phyloP scores from a whole-genome alignment of 2,888 invertebrate species.

The Xylophagus ater region DNA sequence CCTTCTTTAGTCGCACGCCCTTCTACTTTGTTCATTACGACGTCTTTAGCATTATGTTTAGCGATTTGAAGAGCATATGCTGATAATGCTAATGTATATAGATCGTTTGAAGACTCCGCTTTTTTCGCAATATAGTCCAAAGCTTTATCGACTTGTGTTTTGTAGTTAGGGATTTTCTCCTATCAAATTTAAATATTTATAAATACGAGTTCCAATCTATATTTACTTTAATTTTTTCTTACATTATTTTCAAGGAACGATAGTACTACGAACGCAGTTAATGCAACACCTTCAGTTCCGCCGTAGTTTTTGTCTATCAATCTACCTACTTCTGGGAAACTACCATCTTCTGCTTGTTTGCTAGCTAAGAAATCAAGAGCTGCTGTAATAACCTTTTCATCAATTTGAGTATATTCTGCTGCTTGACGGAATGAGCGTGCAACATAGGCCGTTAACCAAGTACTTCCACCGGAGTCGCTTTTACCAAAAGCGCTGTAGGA shows the following conservation, averaged over 20 bases:
- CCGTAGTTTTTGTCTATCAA: slow-evolving; percentile 25
- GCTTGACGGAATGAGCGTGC: slow-evolving; percentile 67
- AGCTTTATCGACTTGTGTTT: slow-evolving; percentile 61
- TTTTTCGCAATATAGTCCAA: slow-evolving; percentile 61
- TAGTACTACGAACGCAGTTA: slow-evolving; percentile 68
- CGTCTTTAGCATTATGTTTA: slow-evolving; percentile 55
- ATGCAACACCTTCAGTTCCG: slow-evolving; percentile 41
- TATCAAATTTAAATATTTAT: no score
- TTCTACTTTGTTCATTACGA: slow-evolving; percentile 50
- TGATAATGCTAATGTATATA: slow-evolving; percentile 66
- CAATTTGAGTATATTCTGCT: slow-evolving; percentile 55
- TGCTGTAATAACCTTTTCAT: slow-evolving; percentile 51
- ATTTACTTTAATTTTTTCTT: no score
- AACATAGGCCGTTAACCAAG: slow-evolving; percentile 78
- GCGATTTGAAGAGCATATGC: slow-evolving; percentile 66
- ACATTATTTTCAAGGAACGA: slow-evolving; percentile 59
- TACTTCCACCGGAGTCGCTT: slow-evolving; percentile 45
- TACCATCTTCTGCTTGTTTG: slow-evolving; percentile 60
- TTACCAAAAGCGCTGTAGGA: slow-evolving; percentile 75
- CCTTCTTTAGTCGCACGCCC: slow-evolving; percentile 43
- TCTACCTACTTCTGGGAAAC: slow-evolving; percentile 68
- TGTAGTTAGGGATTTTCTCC: slow-evolving; percentile 37
- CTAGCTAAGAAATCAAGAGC: slow-evolving; percentile 60
- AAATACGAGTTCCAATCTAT: no score
- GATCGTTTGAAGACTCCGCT: slow-evolving; percentile 49